These are phyloP conservation scores for Serranus cabrilla DNA, from an alignment of 2,797 vertebrate species.

Conservation along the genomic window DNA sequence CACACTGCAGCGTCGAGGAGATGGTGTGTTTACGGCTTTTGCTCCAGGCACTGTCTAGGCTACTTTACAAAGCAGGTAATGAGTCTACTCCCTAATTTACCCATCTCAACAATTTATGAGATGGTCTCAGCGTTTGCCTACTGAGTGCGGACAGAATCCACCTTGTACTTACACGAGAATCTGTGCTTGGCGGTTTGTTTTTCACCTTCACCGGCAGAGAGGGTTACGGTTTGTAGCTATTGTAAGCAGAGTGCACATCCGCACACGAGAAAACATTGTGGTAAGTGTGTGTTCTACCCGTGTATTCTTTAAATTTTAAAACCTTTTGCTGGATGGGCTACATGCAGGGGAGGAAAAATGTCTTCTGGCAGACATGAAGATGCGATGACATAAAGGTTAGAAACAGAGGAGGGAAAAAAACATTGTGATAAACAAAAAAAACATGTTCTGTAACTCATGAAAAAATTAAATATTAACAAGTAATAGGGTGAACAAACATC, in stretches of 20 bases:
- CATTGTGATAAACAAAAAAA: background rate
- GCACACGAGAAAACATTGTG: slow-evolving; percentile 15
- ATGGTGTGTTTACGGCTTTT: slow-evolving; percentile 66
- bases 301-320: slow-evolving; percentile 59
- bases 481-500: background rate
- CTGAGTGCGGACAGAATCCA: slow-evolving; percentile 42
- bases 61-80: slow-evolving; percentile 76
- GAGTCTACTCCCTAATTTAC: slow-evolving; percentile 77
- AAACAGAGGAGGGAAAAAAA: background rate
- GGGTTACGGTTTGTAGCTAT: slow-evolving; percentile 9
- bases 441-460: background rate
- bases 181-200: slow-evolving; percentile 16
- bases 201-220: slow-evolving; percentile 30
- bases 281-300: slow-evolving; percentile 16
- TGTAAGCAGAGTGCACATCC: slow-evolving; percentile 21
- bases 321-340: slow-evolving; percentile 16
- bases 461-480: background rate
- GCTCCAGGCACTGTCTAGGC: slow-evolving; percentile 69
- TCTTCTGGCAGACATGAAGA: slow-evolving; percentile 3
- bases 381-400: background rate
- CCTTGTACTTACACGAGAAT: slow-evolving; percentile 38
- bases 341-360: background rate
- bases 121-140: slow-evolving; percentile 49
- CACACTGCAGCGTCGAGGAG: slow-evolving; percentile 45
- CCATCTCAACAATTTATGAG: slow-evolving; percentile 76